Percentiles rank a stretch among this genome's conserved stretches.
Conservation (phyloP, 2,888 invertebrate species). For the Drosophila prostipennis region DNA sequence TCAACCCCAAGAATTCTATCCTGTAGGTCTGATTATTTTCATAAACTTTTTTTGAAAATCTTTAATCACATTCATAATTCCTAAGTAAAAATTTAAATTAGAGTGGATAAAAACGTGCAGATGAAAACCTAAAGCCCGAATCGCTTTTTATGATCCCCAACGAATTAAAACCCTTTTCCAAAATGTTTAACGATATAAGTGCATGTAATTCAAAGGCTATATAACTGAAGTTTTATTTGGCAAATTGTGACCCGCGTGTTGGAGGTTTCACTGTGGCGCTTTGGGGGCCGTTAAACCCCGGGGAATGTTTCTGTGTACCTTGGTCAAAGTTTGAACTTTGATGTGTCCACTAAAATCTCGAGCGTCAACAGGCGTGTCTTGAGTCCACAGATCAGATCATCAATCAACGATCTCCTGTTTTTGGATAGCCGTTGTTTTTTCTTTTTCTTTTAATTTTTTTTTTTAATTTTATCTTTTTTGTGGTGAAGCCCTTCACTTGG, state of each 20-base stretch:
- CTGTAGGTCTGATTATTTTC: too few relatives aligned
- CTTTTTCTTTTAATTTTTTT: background rate
- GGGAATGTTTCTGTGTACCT: slow-evolving; percentile 33
- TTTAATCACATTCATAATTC: too few relatives aligned
- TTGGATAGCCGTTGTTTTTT: slow-evolving; percentile 2
- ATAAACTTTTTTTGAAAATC: too few relatives aligned
- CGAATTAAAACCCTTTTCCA: background rate
- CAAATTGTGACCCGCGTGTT: slow-evolving; percentile 2
- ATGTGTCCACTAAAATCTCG: slow-evolving; percentile 2
- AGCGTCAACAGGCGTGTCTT: slow-evolving; percentile 27
- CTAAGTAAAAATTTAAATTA: too few relatives aligned
- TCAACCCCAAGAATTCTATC: too few relatives aligned
- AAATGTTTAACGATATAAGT: slow-evolving; percentile 8
- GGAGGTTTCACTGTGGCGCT: slow-evolving; percentile 17
- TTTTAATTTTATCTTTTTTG: background rate
- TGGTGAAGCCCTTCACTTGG: slow-evolving; percentile 53
- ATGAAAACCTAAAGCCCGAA: background rate
- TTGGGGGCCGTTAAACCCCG: slow-evolving; percentile 36
- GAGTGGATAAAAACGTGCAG: background rate
- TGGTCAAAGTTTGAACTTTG: slow-evolving; percentile 19
- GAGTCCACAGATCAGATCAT: slow-evolving; percentile 19
- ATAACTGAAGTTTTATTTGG: background rate
- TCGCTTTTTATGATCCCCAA: background rate
- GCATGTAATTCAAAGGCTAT: slow-evolving; percentile 4
- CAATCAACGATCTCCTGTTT: slow-evolving; percentile 39